These are phyloP conservation scores for Dallia pectoralis DNA, from an alignment of 2,797 vertebrate genomes.

Conservation along the genomic window DNA sequence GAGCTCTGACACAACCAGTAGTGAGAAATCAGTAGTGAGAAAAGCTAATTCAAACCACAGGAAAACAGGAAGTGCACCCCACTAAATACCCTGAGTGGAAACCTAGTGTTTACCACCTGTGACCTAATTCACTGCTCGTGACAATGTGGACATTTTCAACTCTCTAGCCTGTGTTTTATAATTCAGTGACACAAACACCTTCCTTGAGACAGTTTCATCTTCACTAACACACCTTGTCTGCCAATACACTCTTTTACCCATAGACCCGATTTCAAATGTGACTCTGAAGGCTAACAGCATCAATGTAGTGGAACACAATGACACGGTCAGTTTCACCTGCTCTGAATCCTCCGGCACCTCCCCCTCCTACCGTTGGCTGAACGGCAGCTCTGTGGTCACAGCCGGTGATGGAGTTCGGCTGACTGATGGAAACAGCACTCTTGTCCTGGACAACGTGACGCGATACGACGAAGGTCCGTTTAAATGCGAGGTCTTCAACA, in stretches of 20 bases:
- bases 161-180: neutral
- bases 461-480: conserved; percentile 58
- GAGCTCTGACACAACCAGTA: too few species aligned
- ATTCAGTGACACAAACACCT: neutral
- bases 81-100: too few species aligned
- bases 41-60: too few species aligned
- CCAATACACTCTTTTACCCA: conserved; percentile 17
- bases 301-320: conserved; percentile 67
- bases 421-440: conserved; percentile 35
- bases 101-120: too few species aligned
- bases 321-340: conserved; percentile 64
- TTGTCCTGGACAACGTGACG: conserved; percentile 57
- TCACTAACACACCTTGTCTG: neutral
- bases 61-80: too few species aligned
- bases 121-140: too few species aligned
- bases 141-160: neutral
- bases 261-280: conserved; percentile 63
- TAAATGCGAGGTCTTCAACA: conserved; percentile 65
- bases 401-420: conserved; percentile 22
- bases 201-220: neutral
- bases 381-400: conserved; percentile 43
- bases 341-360: conserved; percentile 52
- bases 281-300: conserved; percentile 38
- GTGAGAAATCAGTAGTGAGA: too few species aligned
- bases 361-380: conserved; percentile 58